phyloP scores from a whole-genome alignment of 1,140 invertebrate species.

The Sarcophaga bullata region DNA sequence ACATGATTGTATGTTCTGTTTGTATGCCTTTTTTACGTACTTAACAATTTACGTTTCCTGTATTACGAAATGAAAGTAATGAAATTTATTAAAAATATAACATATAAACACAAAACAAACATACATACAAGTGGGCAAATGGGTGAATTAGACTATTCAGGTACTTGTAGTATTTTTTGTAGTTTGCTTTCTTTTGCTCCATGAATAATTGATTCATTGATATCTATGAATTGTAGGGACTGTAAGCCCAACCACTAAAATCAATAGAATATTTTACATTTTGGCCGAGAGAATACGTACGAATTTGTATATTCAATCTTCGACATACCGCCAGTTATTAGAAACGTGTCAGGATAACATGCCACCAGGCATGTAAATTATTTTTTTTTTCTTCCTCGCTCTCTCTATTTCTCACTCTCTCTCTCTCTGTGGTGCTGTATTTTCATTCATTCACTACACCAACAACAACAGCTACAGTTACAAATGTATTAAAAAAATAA shows the following conservation, averaged over 20 bases:
- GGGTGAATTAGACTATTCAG: too few relatives aligned
- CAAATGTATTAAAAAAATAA: neutral
- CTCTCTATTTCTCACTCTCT: neutral
- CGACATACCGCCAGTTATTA: slow-evolving; percentile 2
- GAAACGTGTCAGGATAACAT: slow-evolving; percentile 26
- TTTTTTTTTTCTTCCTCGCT: neutral
- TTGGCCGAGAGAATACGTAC: neutral
- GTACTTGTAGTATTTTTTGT: too few relatives aligned
- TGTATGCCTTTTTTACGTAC: too few relatives aligned
- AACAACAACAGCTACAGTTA: too few relatives aligned
- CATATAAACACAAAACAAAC: too few relatives aligned
- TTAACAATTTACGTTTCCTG: too few relatives aligned
- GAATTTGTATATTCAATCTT: neutral
- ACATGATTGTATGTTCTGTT: too few relatives aligned
- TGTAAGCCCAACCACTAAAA: slow-evolving; percentile 5
- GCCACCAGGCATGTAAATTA: slow-evolving; percentile 13
- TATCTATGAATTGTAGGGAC: neutral
- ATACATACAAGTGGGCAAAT: too few relatives aligned
- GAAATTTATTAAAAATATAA: too few relatives aligned
- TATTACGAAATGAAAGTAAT: too few relatives aligned
- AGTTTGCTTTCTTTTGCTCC: slow-evolving; percentile 13
- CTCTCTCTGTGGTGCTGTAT: neutral
- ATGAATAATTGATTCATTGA: neutral
- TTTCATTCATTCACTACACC: too few relatives aligned
- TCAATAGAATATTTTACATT: neutral